These are phyloP conservation scores for Callyntrura guangdongensis DNA, from an alignment of 2,888 invertebrate species.

Conservation along the genomic window DNA sequence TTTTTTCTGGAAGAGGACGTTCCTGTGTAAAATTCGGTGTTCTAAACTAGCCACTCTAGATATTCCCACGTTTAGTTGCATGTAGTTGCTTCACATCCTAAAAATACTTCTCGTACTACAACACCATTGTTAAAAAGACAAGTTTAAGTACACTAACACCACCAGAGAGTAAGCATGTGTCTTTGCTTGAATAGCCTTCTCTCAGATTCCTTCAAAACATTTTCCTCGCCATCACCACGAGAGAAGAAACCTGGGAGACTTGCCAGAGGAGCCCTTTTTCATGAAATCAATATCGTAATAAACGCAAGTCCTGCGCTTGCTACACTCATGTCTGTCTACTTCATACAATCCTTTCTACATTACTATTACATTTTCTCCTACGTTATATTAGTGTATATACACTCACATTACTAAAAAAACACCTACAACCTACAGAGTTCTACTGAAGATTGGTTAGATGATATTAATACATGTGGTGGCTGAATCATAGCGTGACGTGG, in stretches of 20 bases:
- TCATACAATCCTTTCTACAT: constrained; percentile 63
- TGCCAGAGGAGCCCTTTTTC: constrained; percentile 73
- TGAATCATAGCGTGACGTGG: constrained; percentile 60
- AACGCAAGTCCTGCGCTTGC: constrained; percentile 76
- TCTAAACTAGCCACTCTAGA: constrained; percentile 6
- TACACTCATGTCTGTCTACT: constrained; percentile 54
- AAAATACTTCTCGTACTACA: neutral
- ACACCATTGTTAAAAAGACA: constrained; percentile 27
- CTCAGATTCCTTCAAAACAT: constrained; percentile 50
- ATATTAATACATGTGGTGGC: constrained; percentile 71
- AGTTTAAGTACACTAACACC: constrained; percentile 2
- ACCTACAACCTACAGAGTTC: constrained; percentile 53
- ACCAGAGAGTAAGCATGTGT: neutral
- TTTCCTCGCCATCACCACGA: constrained; percentile 52
- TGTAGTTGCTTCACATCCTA: constrained; percentile 60
- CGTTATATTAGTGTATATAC: constrained; percentile 28
- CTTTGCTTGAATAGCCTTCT: neutral
- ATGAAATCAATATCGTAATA: constrained; percentile 79
- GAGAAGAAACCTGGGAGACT: constrained; percentile 77
- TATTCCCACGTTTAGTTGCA: constrained; percentile 28
- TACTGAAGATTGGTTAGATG: constrained; percentile 66
- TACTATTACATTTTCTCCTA: constrained; percentile 39
- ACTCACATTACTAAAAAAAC: constrained; percentile 42
- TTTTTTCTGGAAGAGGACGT: constrained; percentile 56
- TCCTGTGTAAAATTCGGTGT: constrained; percentile 28